Conservation (phyloP, 2,888 invertebrate species). For the Stomorhina lunata region DNA sequence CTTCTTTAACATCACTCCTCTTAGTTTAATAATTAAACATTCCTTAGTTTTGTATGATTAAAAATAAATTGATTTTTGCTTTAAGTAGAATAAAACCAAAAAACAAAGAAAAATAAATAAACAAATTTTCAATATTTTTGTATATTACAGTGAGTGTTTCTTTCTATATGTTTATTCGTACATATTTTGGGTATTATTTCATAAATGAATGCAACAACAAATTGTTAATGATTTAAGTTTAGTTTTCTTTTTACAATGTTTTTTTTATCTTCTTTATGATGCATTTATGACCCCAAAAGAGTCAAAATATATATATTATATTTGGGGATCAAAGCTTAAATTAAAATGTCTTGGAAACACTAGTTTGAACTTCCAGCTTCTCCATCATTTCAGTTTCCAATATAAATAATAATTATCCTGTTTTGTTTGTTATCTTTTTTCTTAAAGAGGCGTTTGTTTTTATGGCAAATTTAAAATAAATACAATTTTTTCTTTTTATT, state of each 20-base stretch:
- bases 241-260: conserved; percentile 36
- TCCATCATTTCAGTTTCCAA: no score
- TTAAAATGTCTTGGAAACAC: background rate
- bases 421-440: conserved; percentile 3
- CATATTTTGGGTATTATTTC: conserved; percentile 28
- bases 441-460: conserved; percentile 13
- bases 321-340: background rate
- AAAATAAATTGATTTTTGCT: conserved; percentile 12
- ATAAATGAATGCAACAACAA: conserved; percentile 52
- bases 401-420: background rate
- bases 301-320: background rate
- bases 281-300: conserved; percentile 1
- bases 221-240: conserved; percentile 29
- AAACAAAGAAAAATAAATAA: conserved; percentile 1
- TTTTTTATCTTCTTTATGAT: conserved; percentile 21
- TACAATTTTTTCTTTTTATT: conserved; percentile 24
- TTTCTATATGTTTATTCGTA: conserved; percentile 60
- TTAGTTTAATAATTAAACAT: conserved; percentile 37
- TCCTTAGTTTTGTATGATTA: conserved; percentile 38
- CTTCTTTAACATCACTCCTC: background rate
- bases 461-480: conserved; percentile 49
- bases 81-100: conserved; percentile 45
- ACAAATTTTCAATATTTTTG: conserved; percentile 40
- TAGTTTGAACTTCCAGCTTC: no score
- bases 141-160: conserved; percentile 55